phyloP scores from a whole-genome alignment of 2,797 vertebrate species.

The Bucorvus abyssinicus region DNA sequence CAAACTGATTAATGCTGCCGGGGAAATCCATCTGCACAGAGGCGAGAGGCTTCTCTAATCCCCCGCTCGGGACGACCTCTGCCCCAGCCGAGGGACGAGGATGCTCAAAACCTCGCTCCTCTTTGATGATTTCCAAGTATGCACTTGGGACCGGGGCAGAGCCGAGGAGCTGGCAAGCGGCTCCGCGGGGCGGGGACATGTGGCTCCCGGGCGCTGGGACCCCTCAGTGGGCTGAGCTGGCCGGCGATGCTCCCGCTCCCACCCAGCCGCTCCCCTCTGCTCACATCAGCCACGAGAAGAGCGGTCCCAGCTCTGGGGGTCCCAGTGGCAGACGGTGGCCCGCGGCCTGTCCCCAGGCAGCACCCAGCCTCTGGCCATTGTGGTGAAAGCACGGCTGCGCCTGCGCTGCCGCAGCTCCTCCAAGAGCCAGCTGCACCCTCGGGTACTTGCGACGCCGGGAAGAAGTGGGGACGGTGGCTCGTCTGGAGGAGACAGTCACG shows the following conservation, averaged over 20 bases:
- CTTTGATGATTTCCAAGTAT: neutral
- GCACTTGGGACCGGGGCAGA: neutral
- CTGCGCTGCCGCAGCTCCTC: accelerated
- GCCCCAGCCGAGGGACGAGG: neutral
- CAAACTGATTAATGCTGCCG: neutral
- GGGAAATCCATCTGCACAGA: conserved; percentile 9
- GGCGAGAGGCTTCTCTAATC: neutral
- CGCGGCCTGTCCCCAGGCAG: neutral
- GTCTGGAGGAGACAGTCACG: neutral
- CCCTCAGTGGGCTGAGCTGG: accelerated
- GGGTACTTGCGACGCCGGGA: accelerated
- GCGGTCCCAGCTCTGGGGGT: accelerated
- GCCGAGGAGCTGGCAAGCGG: accelerated
- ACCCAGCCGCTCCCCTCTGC: neutral
- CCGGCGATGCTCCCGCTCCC: accelerated
- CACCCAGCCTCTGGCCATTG: accelerated
- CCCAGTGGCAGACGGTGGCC: neutral
- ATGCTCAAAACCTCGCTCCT: neutral
- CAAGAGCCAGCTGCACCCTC: neutral
- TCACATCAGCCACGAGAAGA: too few species aligned
- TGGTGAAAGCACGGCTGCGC: accelerated
- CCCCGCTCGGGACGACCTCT: neutral
- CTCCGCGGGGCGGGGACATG: accelerated
- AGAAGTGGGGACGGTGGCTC: neutral
- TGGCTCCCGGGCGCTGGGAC: accelerated